These are phyloP conservation scores for Marmota flaviventris DNA, from an alignment of 2,113 vertebrate genomes.

Conservation along the genomic window DNA sequence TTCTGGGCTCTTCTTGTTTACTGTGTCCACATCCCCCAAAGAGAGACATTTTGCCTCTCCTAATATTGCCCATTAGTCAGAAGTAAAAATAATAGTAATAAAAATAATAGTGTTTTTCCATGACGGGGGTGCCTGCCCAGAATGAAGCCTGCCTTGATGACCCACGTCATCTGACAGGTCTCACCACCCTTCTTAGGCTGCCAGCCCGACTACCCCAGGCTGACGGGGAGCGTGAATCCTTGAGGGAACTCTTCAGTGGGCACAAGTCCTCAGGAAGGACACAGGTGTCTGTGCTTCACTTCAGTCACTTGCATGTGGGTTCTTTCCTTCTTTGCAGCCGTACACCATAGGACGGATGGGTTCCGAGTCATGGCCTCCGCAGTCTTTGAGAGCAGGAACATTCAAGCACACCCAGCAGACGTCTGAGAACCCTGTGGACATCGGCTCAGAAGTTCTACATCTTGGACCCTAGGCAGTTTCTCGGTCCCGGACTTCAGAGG, in stretches of 20 bases:
- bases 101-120: background rate
- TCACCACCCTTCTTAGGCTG: accelerated
- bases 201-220: background rate
- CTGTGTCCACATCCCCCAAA: background rate
- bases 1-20: constrained; percentile 44
- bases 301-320: accelerated
- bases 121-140: background rate
- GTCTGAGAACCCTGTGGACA: background rate
- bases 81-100: background rate
- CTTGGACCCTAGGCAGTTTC: too few species aligned
- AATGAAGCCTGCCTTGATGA: background rate
- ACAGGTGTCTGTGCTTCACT: accelerated
- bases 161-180: background rate
- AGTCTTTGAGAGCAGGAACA: background rate
- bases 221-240: accelerated
- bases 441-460: accelerated
- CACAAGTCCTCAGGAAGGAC: background rate
- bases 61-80: background rate
- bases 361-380: background rate
- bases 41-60: background rate
- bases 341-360: background rate
- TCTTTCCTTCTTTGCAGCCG: too few species aligned
- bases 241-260: accelerated
- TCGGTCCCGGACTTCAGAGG: background rate
- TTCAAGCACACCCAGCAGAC: too few species aligned